Conservation (phyloP, 2,888 invertebrate genomes). For the Tyria jacobaeae region DNA sequence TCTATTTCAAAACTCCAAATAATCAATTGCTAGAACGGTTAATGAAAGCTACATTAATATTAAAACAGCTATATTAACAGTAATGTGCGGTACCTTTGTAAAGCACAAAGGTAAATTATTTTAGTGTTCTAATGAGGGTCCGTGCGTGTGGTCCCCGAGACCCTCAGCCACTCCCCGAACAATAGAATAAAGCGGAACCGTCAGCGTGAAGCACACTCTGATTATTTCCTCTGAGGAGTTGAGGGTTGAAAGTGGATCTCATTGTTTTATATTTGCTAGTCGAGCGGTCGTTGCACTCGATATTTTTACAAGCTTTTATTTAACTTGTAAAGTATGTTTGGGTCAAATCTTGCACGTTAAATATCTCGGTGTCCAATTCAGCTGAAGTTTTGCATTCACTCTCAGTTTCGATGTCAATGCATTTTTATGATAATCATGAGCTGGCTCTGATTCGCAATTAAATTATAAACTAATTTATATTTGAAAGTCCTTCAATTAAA, state of each 20-base stretch:
- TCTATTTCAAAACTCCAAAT: neutral
- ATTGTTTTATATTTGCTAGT: constrained; percentile 66
- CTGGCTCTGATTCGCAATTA: no score
- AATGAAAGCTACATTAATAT: constrained; percentile 48
- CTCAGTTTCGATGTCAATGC: no score
- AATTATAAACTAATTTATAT: no score
- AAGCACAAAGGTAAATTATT: constrained; percentile 66
- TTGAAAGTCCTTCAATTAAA: no score
- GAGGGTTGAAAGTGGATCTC: constrained; percentile 62
- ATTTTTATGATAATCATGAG: no score
- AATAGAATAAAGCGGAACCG: constrained; percentile 63
- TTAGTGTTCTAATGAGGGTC: constrained; percentile 66
- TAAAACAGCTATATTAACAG: constrained; percentile 40
- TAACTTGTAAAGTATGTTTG: neutral
- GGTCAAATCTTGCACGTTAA: no score
- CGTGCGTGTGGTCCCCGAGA: constrained; percentile 56
- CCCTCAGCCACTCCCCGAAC: constrained; percentile 50
- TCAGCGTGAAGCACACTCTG: constrained; percentile 64
- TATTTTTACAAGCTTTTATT: constrained; percentile 16
- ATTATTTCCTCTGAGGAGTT: constrained; percentile 68
- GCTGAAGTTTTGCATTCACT: no score
- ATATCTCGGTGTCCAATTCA: no score
- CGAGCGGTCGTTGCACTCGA: constrained; percentile 62
- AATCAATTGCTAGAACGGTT: constrained; percentile 14
- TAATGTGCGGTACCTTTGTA: constrained; percentile 40